A percentile compares a stretch with the other conserved stretches of the same genome.
phyloP scores from a whole-genome alignment of 2,888 invertebrate species.

The Dromius quadrimaculatus region DNA sequence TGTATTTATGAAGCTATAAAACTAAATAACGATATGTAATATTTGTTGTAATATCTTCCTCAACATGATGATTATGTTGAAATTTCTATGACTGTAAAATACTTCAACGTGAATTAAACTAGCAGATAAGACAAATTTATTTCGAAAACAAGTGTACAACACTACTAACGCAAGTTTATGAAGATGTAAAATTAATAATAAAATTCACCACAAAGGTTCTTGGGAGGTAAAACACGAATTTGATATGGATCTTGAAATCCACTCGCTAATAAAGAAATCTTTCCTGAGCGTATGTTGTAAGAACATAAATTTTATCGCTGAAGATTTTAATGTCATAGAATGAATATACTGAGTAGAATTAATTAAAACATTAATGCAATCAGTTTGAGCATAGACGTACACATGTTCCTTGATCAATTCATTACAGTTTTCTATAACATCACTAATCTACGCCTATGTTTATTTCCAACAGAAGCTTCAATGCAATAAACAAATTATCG shows the following conservation, averaged over 20 bases:
- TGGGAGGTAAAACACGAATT: slow-evolving; percentile 20
- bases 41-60: slow-evolving; percentile 5
- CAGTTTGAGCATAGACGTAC: slow-evolving; percentile 21
- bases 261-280: slow-evolving; percentile 35
- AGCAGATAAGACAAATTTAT: slow-evolving; percentile 22
- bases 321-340: slow-evolving; percentile 24
- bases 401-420: not conserved
- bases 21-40: slow-evolving; percentile 2
- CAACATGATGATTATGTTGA: slow-evolving; percentile 7
- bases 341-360: slow-evolving; percentile 35
- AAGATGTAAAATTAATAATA: slow-evolving; percentile 38
- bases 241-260: slow-evolving; percentile 20
- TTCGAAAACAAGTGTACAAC: slow-evolving; percentile 19
- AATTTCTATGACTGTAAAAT: slow-evolving; percentile 4
- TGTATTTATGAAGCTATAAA: too few relatives aligned
- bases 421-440: not conserved
- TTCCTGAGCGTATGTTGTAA: slow-evolving; percentile 6
- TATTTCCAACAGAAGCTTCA: slow-evolving; percentile 14
- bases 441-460: slow-evolving; percentile 17
- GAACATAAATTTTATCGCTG: slow-evolving; percentile 15
- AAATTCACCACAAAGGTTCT: slow-evolving; percentile 15
- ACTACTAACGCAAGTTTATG: slow-evolving; percentile 32
- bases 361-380: slow-evolving; percentile 38
- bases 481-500: slow-evolving; percentile 45
- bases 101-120: not conserved